These are phyloP conservation scores for Cyclina sinensis DNA, from an alignment of 1,140 invertebrate genomes.

Conservation along the genomic window DNA sequence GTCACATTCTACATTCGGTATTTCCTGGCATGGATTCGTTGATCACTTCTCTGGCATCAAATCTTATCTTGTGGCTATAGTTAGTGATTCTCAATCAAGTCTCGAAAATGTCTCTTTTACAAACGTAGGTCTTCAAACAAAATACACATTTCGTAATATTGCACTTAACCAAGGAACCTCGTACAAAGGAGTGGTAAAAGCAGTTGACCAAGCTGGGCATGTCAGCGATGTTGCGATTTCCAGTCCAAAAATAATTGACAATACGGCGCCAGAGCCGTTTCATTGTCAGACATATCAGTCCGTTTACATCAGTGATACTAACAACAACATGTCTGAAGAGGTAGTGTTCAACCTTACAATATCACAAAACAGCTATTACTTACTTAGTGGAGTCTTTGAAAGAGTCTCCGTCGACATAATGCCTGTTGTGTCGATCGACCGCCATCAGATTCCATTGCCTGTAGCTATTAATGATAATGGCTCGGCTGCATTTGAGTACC, in stretches of 20 bases:
- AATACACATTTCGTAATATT: constrained; percentile 33
- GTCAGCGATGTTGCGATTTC: constrained; percentile 39
- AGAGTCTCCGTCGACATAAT: not conserved
- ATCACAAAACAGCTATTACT: not conserved
- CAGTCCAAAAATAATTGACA: constrained; percentile 52
- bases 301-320: not conserved
- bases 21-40: constrained; percentile 73
- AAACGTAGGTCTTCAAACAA: constrained; percentile 48
- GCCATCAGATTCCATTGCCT: not conserved
- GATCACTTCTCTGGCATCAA: constrained; percentile 65
- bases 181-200: constrained; percentile 64
- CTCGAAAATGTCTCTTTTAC: not conserved
- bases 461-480: not conserved
- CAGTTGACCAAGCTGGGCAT: constrained; percentile 69
- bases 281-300: not conserved
- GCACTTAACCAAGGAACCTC: constrained; percentile 44
- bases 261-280: constrained; percentile 51
- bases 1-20: constrained; percentile 46
- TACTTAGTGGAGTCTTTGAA: not conserved
- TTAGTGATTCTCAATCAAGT: not conserved
- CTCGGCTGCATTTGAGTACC: not conserved
- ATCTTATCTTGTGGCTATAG: constrained; percentile 64
- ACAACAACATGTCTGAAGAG: not conserved
- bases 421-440: not conserved
- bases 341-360: not conserved